Conservation (phyloP, 2,888 invertebrate species). For the Dasypogon diadema region DNA sequence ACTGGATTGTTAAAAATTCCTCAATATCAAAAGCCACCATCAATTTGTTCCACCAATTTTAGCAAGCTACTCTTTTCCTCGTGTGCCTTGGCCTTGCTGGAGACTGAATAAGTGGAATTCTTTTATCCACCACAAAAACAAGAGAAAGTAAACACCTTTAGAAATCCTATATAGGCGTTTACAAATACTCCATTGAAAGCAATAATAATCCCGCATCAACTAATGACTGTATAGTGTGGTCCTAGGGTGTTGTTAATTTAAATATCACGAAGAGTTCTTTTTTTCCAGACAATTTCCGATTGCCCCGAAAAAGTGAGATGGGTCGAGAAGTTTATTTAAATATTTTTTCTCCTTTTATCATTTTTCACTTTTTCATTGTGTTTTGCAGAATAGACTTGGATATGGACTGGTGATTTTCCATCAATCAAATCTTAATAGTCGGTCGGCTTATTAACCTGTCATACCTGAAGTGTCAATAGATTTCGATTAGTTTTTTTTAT, state of each 20-base stretch:
- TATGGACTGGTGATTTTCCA: slow-evolving; percentile 45
- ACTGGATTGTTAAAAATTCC: no score
- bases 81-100: no score
- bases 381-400: slow-evolving; percentile 8
- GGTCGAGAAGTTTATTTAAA: slow-evolving; percentile 36
- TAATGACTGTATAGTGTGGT: background rate
- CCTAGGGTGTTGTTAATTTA: background rate
- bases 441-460: slow-evolving; percentile 55
- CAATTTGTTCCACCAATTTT: no score
- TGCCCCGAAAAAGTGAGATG: slow-evolving; percentile 4
- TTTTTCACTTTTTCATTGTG: slow-evolving; percentile 29
- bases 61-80: no score
- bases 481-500: slow-evolving; percentile 49
- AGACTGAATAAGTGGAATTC: no score
- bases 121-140: no score
- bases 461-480: slow-evolving; percentile 55
- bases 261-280: background rate
- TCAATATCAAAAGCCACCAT: no score
- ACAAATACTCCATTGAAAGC: background rate
- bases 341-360: slow-evolving; percentile 1
- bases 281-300: background rate
- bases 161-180: background rate
- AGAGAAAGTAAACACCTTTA: background rate
- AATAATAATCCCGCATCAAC: background rate
- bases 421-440: slow-evolving; percentile 53